Conservation (phyloP, 92 coral and sea anemone genomes). For the Anthopleura xanthogrammica region DNA sequence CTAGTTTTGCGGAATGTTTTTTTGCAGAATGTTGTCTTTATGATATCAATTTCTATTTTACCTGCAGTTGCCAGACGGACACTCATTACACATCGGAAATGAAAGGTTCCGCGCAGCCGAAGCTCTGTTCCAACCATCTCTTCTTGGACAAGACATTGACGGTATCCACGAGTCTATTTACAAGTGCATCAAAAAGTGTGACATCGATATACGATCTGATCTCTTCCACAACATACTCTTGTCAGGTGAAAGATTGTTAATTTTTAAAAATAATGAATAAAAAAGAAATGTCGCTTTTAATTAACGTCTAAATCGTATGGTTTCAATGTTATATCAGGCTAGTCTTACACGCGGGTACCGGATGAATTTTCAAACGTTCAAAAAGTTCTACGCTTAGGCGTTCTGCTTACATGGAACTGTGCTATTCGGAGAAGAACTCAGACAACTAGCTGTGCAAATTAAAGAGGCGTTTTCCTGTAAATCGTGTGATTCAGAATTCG, state of each 20-base stretch:
- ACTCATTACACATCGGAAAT: slow-evolving; percentile 75
- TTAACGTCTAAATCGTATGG: too few species aligned
- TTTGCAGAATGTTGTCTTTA: background rate
- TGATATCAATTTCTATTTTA: background rate
- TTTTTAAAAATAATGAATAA: background rate
- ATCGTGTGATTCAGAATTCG: too few species aligned
- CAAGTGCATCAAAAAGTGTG: slow-evolving; percentile 83
- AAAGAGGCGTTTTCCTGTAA: too few species aligned
- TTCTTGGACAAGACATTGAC: slow-evolving; percentile 83
- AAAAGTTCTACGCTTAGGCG: too few species aligned
- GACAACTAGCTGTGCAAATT: too few species aligned
- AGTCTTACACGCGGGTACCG: too few species aligned
- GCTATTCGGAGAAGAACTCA: too few species aligned
- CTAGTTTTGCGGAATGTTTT: background rate
- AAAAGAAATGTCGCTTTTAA: too few species aligned
- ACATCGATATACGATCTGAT: slow-evolving; percentile 77
- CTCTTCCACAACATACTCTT: slow-evolving; percentile 71
- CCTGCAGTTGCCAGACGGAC: slow-evolving; percentile 94
- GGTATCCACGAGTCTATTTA: slow-evolving; percentile 89
- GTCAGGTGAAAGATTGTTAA: slow-evolving; percentile 53
- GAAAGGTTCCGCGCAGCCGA: slow-evolving; percentile 98
- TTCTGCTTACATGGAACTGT: too few species aligned
- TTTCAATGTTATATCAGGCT: too few species aligned
- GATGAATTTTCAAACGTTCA: too few species aligned
- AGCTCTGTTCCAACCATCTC: slow-evolving; percentile 80